These are phyloP conservation scores for Thermophis baileyi DNA, from an alignment of 2,113 vertebrate species.

Conservation along the genomic window DNA sequence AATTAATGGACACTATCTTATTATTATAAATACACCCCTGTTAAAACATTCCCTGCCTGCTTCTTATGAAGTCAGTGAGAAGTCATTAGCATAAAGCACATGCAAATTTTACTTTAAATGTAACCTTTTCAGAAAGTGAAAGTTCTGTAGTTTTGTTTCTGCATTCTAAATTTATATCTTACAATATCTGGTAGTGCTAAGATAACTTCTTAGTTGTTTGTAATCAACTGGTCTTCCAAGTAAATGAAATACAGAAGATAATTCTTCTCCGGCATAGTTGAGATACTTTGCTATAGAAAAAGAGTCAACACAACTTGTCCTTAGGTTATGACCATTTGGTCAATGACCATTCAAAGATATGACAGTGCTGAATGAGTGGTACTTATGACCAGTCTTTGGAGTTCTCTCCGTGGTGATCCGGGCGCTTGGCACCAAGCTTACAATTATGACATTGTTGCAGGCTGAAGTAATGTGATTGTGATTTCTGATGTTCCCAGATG, in stretches of 20 bases:
- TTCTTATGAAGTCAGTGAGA: background rate
- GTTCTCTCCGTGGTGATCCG: background rate
- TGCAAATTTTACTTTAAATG: background rate
- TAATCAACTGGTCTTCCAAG: background rate
- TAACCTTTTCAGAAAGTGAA: background rate
- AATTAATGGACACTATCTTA: background rate
- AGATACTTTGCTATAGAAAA: background rate
- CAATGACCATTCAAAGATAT: background rate
- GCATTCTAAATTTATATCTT: background rate
- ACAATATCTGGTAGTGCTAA: background rate
- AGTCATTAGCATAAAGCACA: background rate
- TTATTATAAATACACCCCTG: background rate
- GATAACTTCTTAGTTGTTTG: background rate
- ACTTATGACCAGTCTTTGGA: background rate
- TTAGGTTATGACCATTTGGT: background rate
- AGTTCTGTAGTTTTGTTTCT: background rate
- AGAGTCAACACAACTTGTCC: background rate
- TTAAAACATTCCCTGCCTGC: background rate
- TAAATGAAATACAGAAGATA: background rate
- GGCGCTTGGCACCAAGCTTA: background rate
- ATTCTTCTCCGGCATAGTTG: background rate
- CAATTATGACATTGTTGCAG: background rate
- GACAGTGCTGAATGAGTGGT: background rate
- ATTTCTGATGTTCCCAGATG: background rate
- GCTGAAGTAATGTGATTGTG: background rate